Evolutionary conservation across 1,140 invertebrate genomes (phyloP), one percentile per base, ranked within the genome.

Genomic region (Pseudomyrmex gracilis): DNA sequence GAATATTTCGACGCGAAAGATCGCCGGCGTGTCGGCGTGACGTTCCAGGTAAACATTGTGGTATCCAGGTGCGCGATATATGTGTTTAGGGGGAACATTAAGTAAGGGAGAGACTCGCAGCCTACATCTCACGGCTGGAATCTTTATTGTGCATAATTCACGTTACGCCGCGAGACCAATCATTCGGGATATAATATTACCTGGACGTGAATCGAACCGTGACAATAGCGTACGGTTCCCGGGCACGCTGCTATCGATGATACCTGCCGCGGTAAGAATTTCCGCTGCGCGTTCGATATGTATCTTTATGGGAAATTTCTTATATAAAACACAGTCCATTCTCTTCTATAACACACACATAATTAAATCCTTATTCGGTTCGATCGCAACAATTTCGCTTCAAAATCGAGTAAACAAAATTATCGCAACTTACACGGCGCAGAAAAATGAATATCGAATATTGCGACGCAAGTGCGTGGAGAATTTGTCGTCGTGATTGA

Each of bases 61-160:
- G 68, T 80, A 80, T 80, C 55, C 66, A 47, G 53, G 45, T 58
- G 66, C 66, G 64, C 76, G 76, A 80, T 80, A 71, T 80, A 80
- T 80, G 53, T 80, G 76, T 80, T 80, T 80, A 80, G 76, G 53
- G 17, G 45, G 76, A 22, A 55, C 66, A 80, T 80, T 80, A 80
- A 71, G 76, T 71, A 71, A 80, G 76, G 76, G 64, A 70, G 64
- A 70, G 76, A 58, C 76, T 45, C 34, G 22, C 76, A 80, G 76
- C 76, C 76, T 70, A 71, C 76, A 71, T 80, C 76, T 80, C 66
- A 66, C 66, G 66, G 76, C 66, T 71, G 76, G 76, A 80, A 80
- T 80, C 76, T 80, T 80, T 80, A 80, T 80, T 80, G 76, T 71
- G 76, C 76, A 80, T 80, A 80, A 80, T 80, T 80, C 66, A 80